A percentile compares a stretch with the other conserved stretches of the same genome.
phyloP scores from a whole-genome alignment of 2,113 vertebrate species.

The Anguilla japonica region DNA sequence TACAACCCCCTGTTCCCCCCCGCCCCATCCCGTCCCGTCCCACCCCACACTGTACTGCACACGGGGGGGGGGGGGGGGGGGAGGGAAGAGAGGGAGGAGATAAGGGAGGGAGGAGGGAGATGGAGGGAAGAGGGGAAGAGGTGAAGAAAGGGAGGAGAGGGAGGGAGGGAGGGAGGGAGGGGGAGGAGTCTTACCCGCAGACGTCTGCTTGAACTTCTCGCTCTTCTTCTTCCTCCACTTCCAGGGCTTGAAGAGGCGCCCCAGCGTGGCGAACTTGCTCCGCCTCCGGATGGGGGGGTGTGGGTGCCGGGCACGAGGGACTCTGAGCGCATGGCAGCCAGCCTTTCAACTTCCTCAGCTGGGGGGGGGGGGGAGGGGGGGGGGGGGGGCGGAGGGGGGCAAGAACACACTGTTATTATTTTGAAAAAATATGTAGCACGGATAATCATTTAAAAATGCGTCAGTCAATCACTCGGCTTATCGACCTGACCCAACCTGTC shows the following conservation, averaged over 20 bases:
- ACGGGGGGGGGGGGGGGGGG: neutral
- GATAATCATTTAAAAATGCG: no score
- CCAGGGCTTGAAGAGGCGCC: slow-evolving; percentile 96
- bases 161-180: neutral
- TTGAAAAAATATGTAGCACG: neutral
- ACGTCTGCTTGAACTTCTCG: slow-evolving; percentile 97
- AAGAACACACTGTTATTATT: neutral
- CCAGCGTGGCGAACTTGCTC: slow-evolving; percentile 92
- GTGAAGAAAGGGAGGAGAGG: neutral
- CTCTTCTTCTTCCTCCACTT: slow-evolving; percentile 99
- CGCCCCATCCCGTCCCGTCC: neutral
- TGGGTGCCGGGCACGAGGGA: slow-evolving; percentile 96
- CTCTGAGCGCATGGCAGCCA: slow-evolving; percentile 96
- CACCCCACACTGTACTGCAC: neutral
- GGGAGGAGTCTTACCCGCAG: slow-evolving; percentile 79
- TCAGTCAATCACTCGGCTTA: no score
- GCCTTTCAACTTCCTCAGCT: slow-evolving; percentile 94
- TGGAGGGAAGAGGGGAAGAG: no score
- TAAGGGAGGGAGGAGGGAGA: neutral
- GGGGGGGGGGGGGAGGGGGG: slow-evolving; percentile 17
- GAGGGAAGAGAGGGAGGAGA: neutral
- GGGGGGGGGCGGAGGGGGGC: neutral
- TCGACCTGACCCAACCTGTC: neutral
- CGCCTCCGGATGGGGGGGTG: slow-evolving; percentile 93
- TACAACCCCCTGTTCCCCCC: neutral